Conservation (phyloP, 2,797 vertebrate genomes). For the Leuciscus waleckii region DNA sequence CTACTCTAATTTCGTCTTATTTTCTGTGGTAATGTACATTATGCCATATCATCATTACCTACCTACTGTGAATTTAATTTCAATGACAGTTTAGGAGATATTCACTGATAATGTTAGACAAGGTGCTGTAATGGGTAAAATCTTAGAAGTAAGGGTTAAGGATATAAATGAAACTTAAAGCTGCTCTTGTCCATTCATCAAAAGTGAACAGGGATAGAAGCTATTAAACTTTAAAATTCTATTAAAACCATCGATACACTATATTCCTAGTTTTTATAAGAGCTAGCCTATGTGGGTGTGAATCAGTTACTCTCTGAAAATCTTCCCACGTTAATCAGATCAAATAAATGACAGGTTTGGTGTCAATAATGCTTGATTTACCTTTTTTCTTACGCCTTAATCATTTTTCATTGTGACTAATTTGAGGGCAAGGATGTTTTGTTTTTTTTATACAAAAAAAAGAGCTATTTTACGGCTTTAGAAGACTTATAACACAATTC, state of each 20-base stretch:
- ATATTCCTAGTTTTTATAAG: neutral
- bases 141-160: neutral
- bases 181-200: neutral
- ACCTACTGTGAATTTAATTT: too few relatives aligned
- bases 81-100: too few relatives aligned
- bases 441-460: too few relatives aligned
- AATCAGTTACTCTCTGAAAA: neutral
- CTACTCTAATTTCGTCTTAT: neutral
- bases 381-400: too few relatives aligned
- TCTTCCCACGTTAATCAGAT: neutral
- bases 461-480: neutral
- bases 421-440: neutral
- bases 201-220: neutral
- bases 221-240: neutral
- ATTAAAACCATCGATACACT: neutral
- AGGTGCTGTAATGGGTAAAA: neutral
- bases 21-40: neutral
- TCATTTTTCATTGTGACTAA: neutral
- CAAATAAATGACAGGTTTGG: neutral
- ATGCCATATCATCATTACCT: neutral
- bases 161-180: too few relatives aligned
- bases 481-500: neutral
- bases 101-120: too few relatives aligned
- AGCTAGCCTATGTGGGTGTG: neutral
- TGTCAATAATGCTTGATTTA: neutral